A percentile compares a stretch with the other conserved stretches of the same genome.
phyloP scores from a whole-genome alignment of 53 echinoderm and acorn worm genomes.

The Holothuria scabra region DNA sequence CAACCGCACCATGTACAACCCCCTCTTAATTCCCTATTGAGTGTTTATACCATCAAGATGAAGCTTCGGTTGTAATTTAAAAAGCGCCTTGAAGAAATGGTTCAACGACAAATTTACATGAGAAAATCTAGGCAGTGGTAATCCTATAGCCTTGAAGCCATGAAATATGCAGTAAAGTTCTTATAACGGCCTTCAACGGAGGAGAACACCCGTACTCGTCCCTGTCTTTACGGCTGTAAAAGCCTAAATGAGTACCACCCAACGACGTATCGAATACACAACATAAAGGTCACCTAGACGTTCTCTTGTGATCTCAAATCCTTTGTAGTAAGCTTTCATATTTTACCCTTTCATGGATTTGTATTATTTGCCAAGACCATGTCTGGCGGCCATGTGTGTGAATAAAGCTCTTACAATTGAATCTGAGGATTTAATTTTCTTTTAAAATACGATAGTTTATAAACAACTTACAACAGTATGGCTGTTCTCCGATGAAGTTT shows the following conservation, averaged over 20 bases:
- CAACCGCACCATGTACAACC: too few relatives aligned
- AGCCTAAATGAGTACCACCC: slow-evolving; percentile 28
- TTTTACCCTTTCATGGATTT: slow-evolving; percentile 13
- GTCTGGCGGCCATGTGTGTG: slow-evolving; percentile 49
- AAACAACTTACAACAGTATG: slow-evolving; percentile 16
- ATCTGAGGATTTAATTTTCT: slow-evolving; percentile 1
- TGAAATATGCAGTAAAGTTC: slow-evolving; percentile 21
- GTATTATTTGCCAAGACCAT: slow-evolving; percentile 5
- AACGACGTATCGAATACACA: slow-evolving; percentile 42
- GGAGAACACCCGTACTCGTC: slow-evolving; percentile 26
- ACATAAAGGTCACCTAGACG: slow-evolving; percentile 6
- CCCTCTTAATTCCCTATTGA: too few relatives aligned
- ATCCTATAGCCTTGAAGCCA: slow-evolving; percentile 31
- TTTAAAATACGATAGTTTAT: slow-evolving; percentile 4
- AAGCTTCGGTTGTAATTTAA: too few relatives aligned
- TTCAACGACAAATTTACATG: too few relatives aligned
- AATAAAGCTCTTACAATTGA: slow-evolving; percentile 18
- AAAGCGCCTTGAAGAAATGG: too few relatives aligned
- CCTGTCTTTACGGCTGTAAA: slow-evolving; percentile 9
- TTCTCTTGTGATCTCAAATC: slow-evolving; percentile 10
- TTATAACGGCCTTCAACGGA: slow-evolving; percentile 16
- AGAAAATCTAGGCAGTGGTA: not conserved
- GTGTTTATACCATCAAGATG: too few relatives aligned
- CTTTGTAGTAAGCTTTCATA: not conserved
- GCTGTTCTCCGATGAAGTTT: slow-evolving; percentile 1